Base-by-base conservation (phyloP, 2,888 invertebrate genomes). In the Watsonalla cultraria region DNA sequence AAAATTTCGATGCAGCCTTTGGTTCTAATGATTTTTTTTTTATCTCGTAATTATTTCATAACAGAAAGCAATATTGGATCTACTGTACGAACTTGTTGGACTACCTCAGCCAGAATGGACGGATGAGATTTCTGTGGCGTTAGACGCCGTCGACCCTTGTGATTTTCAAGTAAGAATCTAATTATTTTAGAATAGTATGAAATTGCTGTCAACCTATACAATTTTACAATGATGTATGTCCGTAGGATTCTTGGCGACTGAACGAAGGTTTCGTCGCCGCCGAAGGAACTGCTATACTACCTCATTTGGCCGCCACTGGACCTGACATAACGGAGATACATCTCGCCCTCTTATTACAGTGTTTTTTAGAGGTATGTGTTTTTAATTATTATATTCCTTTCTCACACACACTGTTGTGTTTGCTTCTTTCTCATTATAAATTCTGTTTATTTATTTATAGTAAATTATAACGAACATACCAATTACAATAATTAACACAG, bases 251-350 rank as follows among this genome's bases (percentile, higher is more conserved):
- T 0, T 99, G 98, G 98, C 93, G 96, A 66, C 86, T 99, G 34
- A 95, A 94, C 68, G 98, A 98, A 80, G 98, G 98, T 42, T 99
- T 99, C 80, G 96, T 99, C n/a, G 97, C 96, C 11, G 95, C 96
- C 55, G 99, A 99, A 89, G 98, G 97, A 49, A 93, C 93, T 56
- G 93, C 93, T 53, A 94, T 98, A 68, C 86, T 99, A 80, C 97
- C 98, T 59, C 96, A 97, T 78, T 92, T 97, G 59, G 95, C 96
- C 51, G 94, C 94, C 64, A 94, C 93, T 59, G 96, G 98, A 58
- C 96, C 98, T 11, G 98, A 98, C 85, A 94, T 98, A 63, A 94
- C 95, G 58, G 97, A 98, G 82, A 96, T 97, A 80, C 98, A 98
- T 90, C 92, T 96, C 75, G 95, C 98, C 6, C 90, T 98, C 51